Conservation (phyloP, 2,888 invertebrate species). For the Pachycephus smyrnensis region DNA sequence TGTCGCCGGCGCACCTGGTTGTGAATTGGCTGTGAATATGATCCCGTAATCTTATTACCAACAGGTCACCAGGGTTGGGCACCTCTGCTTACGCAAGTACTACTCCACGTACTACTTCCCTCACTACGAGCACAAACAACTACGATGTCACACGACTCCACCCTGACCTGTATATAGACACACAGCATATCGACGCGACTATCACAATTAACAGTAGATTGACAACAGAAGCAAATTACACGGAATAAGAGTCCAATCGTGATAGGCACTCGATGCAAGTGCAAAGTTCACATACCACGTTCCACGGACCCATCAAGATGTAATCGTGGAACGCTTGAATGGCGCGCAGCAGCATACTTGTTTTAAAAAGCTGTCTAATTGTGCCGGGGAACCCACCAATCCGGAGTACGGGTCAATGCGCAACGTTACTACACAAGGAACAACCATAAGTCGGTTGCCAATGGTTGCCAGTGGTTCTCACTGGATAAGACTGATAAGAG, state of each 20-base stretch:
- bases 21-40: neutral
- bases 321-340: neutral
- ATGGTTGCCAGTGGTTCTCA: neutral
- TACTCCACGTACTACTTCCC: neutral
- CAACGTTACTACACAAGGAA: neutral
- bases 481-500: neutral
- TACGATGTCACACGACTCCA: neutral
- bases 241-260: neutral
- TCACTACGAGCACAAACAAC: neutral
- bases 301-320: neutral
- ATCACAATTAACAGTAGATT: neutral
- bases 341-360: neutral
- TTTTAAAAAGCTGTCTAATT: neutral
- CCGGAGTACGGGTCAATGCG: neutral
- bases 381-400: neutral
- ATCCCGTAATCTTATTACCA: neutral
- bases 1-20: neutral
- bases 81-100: neutral
- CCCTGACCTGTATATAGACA: neutral
- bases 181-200: neutral
- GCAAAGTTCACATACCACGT: neutral
- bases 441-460: neutral
- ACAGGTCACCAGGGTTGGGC: neutral
- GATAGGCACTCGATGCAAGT: neutral
- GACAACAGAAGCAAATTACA: neutral